Base-by-base conservation (phyloP, 1,140 invertebrate species). In the Caenorhabditis tropicalis region DNA sequence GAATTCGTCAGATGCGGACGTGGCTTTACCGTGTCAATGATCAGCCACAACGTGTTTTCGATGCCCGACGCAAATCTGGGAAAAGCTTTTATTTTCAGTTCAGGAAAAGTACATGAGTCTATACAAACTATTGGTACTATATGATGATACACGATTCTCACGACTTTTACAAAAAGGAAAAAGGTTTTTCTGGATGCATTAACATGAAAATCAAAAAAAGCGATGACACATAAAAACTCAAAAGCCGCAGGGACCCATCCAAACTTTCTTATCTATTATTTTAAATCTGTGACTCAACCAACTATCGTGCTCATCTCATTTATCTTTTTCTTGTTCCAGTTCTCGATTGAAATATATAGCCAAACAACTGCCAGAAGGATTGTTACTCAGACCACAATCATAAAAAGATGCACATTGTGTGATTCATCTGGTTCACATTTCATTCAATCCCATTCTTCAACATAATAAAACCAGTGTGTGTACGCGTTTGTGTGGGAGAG, bases 401-500 rank as follows among this genome's bases (percentile, higher is more conserved):
- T 24, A 74, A 74, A 74, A 74, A 74, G 65, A 74, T 43, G 65
- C 65, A 39, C 36, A 74, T 43, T 74, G 5, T 70, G 31, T 46
- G 65, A 74, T 43, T 74, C 65, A 74, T 74, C 65, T 74, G 65
- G 65, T 43, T 74, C 65, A 74, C 65, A 74, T 74, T 74, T 74
- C 65, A 74, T 74, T 74, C 36, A 74, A 43, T 46, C 43, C n/a
- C n/a, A 46, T 43, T 74, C 33, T 43, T 74, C 33, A 46, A 46
- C 65, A 74, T 74, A 74, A 74, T 74, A 74, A 74, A 74, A 43
- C n/a, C 65, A 74, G 36, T 74, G 65, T 74, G 65, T 74, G 65
- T n/a, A n/a, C 15, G 1, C 29, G 36, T 43, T 19, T 43, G 29
- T 43, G 36, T 43, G 65, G 19, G 65, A 24, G 65, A 27, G 36